Conservation (phyloP, 2,113 vertebrate genomes). For the Mastomys coucha region DNA sequence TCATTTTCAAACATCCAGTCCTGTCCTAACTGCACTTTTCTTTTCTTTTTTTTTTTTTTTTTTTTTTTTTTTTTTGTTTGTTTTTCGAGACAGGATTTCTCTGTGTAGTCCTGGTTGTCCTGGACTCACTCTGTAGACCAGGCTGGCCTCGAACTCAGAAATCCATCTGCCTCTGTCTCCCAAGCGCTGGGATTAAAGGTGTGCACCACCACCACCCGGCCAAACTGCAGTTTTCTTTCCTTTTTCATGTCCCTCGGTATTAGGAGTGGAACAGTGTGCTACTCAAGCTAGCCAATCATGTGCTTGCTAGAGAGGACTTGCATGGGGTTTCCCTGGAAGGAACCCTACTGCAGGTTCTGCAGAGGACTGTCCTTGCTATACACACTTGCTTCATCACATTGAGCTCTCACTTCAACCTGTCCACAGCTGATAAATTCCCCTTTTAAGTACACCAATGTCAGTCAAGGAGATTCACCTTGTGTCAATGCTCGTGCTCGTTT, state of each 20-base stretch:
- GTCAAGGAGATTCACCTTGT: neutral
- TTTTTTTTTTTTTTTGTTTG: too few species aligned
- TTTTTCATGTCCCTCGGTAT: neutral
- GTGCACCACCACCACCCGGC: too few species aligned
- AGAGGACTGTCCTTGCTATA: neutral
- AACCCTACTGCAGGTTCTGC: neutral
- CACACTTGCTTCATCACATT: neutral
- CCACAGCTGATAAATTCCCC: neutral
- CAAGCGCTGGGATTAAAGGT: too few species aligned
- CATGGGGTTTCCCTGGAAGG: neutral
- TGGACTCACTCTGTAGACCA: too few species aligned
- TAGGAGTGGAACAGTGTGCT: neutral
- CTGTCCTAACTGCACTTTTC: neutral
- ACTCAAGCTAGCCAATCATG: neutral
- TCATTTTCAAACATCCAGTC: neutral
- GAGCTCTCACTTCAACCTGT: neutral
- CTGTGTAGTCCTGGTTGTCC: too few species aligned
- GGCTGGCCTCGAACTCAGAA: too few species aligned
- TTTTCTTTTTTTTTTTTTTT: too few species aligned
- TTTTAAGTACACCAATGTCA: neutral
- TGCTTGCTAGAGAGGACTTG: constrained; percentile 1
- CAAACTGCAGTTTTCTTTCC: neutral
- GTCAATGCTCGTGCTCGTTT: too few species aligned
- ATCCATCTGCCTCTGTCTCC: too few species aligned
- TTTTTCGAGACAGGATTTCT: too few species aligned